Conservation (phyloP, 2,113 vertebrate species). For the Macrotis lagotis region DNA sequence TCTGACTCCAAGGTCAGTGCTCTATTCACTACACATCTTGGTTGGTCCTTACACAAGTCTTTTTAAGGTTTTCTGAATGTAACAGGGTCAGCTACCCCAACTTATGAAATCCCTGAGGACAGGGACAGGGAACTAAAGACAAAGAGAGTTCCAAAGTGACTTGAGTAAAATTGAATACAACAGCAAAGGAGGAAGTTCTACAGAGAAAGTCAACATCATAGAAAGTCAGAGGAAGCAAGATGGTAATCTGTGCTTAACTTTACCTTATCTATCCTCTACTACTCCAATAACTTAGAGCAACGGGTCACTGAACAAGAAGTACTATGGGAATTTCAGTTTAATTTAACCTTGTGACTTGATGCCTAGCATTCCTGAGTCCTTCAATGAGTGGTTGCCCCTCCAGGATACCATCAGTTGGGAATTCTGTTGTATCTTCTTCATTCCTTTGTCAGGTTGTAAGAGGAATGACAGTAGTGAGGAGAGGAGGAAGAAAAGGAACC, state of each 20-base stretch:
- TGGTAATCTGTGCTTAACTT: background rate
- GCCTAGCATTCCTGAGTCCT: too few species aligned
- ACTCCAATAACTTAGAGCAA: background rate
- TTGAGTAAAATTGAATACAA: background rate
- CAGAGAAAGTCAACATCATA: background rate
- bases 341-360: background rate
- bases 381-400: background rate
- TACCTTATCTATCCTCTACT: background rate
- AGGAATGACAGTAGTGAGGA: background rate
- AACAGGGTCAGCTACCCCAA: background rate
- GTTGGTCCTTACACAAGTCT: background rate
- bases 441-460: background rate
- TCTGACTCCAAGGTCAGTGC: too few species aligned
- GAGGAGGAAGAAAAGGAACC: background rate
- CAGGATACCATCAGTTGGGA: background rate
- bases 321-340: background rate
- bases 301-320: background rate
- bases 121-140: background rate
- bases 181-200: background rate
- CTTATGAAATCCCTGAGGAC: background rate
- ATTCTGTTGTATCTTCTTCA: background rate
- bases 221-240: background rate
- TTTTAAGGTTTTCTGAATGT: background rate
- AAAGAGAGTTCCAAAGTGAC: background rate
- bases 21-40: background rate